Evolutionary conservation across 2,113 vertebrate genomes (phyloP), one percentile per base, ranked within the genome.

Genomic region (Danio rerio): DNA sequence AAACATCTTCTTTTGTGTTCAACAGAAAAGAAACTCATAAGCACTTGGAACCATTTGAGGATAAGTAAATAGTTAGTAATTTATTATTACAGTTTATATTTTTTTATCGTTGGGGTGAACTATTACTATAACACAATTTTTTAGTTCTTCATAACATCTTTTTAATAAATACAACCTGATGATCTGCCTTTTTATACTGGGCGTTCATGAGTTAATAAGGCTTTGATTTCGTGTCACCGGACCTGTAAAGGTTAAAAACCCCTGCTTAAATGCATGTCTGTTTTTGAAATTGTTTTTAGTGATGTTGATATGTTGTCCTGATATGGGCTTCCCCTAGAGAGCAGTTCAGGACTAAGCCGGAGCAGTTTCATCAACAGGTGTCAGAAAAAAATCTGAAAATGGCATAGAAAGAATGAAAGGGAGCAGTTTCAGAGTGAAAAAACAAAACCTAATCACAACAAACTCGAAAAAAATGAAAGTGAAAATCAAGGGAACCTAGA

Each of bases 251-350:
- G 18, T 12, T 20, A 7, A 72, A 40, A 72, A 53, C 20, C 11
- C 43, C 43, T 4, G 43, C 42, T 71, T 2, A 71, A 18, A 7
- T 16, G 49, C 69, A 31, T 53, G 18, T 71, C 7, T 53, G 13
- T 53, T 53, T 72, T 11, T 31, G 20, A 72, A 53, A 53, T 72
- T 72, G 11, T 52, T 71, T n/a, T 21, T 70, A 50, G 69, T 16
- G 13, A 72, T 53, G 20, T 18, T 72, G 20, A 52, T 71, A 53
- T 21, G 69, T 20, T 72, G 65, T 69, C 42, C 20, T 53, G 47
- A 71, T 71, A 71, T 47, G 65, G 65, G 43, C n/a, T 20, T 45
- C 65, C 65, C 16, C 65, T 47, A 6, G 65, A 68, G 42, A 68
- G 65, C 9, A 16, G 63, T 10, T 70, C 66, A 18, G 42, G 42